phyloP scores from a whole-genome alignment of 2,113 vertebrate species.

The Vanacampus margaritifer region DNA sequence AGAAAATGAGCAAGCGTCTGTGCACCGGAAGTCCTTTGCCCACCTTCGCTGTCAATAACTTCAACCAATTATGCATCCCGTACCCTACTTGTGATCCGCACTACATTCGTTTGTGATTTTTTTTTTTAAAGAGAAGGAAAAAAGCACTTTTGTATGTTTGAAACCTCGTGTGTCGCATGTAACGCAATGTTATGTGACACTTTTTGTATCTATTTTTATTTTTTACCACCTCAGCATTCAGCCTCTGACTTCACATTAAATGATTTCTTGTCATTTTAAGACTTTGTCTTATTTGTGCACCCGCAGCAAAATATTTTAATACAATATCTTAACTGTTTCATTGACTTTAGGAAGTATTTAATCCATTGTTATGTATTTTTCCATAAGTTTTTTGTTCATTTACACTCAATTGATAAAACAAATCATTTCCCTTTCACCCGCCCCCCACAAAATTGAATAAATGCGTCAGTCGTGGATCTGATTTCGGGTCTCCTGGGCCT shows the following conservation, averaged over 20 bases:
- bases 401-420: no score
- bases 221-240: neutral
- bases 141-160: neutral
- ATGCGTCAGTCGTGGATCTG: no score
- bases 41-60: neutral
- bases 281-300: neutral
- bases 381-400: no score
- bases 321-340: no score
- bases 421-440: no score
- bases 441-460: no score
- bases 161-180: neutral
- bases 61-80: neutral
- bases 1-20: neutral
- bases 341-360: no score
- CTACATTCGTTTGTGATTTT: neutral
- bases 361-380: no score
- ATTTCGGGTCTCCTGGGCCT: no score
- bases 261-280: neutral
- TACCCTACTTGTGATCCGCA: neutral
- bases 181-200: no score
- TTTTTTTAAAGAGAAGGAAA: neutral
- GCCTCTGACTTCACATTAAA: neutral
- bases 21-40: neutral
- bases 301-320: no score
- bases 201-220: neutral